These are phyloP conservation scores for Trichechus manatus DNA, from an alignment of 2,113 vertebrate species.

Conservation along the genomic window DNA sequence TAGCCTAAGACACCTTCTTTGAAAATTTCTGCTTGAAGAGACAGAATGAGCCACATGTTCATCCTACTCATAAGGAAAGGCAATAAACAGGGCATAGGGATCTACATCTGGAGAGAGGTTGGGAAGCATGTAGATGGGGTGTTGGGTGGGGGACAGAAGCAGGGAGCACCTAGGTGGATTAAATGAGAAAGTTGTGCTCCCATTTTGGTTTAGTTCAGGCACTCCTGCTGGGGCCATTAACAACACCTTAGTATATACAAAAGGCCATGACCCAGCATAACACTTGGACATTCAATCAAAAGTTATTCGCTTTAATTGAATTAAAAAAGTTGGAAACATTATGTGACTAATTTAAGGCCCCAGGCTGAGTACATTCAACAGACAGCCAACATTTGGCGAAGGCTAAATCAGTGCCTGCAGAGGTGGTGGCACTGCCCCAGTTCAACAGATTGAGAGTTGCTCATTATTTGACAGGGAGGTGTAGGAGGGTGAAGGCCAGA, in stretches of 20 bases:
- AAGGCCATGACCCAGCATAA: background rate
- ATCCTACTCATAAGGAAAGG: background rate
- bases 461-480: background rate
- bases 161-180: background rate
- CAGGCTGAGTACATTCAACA: conserved; percentile 36
- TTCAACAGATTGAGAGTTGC: background rate
- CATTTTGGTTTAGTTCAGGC: background rate
- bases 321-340: conserved; percentile 67
- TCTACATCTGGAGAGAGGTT: too few relatives aligned
- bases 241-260: conserved; percentile 46
- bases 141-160: background rate
- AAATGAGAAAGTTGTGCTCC: background rate
- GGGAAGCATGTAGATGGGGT: background rate
- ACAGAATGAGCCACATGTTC: background rate
- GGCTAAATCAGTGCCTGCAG: background rate
- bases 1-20: background rate
- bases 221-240: conserved; percentile 19
- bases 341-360: conserved; percentile 63
- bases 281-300: conserved; percentile 65
- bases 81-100: background rate
- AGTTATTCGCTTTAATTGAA: conserved; percentile 78
- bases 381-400: conserved; percentile 26
- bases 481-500: background rate
- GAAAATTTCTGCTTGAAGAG: background rate
- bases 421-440: background rate